A percentile compares a stretch with the other conserved stretches of the same genome.
Conservation (phyloP, 64 coral and sea anemone species). For the Stylophora pistillata region DNA sequence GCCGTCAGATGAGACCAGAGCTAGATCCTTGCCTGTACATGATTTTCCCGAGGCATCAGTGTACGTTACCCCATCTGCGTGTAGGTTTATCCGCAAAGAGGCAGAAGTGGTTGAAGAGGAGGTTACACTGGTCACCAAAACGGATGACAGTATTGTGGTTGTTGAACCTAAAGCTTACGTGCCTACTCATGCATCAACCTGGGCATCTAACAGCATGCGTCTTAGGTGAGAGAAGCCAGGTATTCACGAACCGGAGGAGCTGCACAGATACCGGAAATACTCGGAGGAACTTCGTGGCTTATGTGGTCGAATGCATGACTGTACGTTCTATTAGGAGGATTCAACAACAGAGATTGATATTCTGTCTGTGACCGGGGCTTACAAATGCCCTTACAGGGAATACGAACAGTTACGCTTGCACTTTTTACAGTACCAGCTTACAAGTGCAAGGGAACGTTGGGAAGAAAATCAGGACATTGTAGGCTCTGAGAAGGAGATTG, state of each 20-base stretch:
- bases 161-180: slow-evolving; percentile 57
- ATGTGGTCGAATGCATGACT: slow-evolving; percentile 17
- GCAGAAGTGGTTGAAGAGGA: slow-evolving; percentile 44
- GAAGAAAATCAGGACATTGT: neutral
- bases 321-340: slow-evolving; percentile 7
- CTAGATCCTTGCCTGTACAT: slow-evolving; percentile 54
- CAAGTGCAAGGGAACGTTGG: slow-evolving; percentile 30
- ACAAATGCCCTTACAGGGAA: neutral
- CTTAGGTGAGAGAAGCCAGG: slow-evolving; percentile 55
- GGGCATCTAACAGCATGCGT: slow-evolving; percentile 54
- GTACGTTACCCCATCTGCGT: slow-evolving; percentile 66
- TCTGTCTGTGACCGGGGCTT: slow-evolving; percentile 19
- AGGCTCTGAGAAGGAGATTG: neutral
- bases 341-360: slow-evolving; percentile 24
- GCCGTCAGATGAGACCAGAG: slow-evolving; percentile 60
- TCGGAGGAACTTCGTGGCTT: slow-evolving; percentile 43
- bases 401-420: slow-evolving; percentile 38
- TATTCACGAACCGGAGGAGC: slow-evolving; percentile 35
- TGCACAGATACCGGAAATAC: neutral
- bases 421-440: slow-evolving; percentile 33
- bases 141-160: slow-evolving; percentile 61
- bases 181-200: slow-evolving; percentile 60
- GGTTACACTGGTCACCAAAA: slow-evolving; percentile 39
- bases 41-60: slow-evolving; percentile 53
- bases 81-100: slow-evolving; percentile 48